Evolutionary conservation across 1,140 invertebrate genomes (phyloP), one percentile per base, ranked within the genome.

Genomic region (Drosophila oshimai): DNA sequence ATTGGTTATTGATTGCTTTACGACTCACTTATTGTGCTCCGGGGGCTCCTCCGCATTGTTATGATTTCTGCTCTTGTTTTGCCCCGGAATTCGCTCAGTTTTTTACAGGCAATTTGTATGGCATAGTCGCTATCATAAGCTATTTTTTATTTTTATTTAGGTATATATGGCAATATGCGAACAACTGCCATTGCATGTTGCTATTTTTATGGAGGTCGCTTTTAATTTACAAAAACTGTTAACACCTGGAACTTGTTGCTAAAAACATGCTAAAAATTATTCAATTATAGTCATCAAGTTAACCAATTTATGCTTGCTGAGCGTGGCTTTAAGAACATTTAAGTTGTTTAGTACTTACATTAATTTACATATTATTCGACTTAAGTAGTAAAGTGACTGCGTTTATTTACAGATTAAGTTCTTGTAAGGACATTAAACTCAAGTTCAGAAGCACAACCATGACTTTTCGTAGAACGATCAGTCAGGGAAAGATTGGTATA

Each of bases 1-100:
- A 58, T 62, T 60, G 36, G 46, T 68, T 77, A 73, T 83, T 58
- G 60, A 83, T 61, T 57, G 53, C 50, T 60, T 64, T 80, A 72
- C 62, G 46, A 33, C 55, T 64, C 28, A 73, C 47, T 73, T 73
- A 68, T 47, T 72, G 41, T 72, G 17, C 13, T 29, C n/a, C n/a
- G 26, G n/a, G 13, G 39, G 58, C 15, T n/a, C n/a, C 39, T 42
- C 20, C 37, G 49, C 28, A 64, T 65, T 67, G 60, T 65, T 64
- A 36, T 47, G 60, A 65, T 65, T 62, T 54, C 26, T 73, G 68
- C 68, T 73, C 68, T 73, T 54, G 55, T 72, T 72, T 28, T 41
- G 26, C 36, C 34, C 34, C 74, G 46, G 34, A 53, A 39, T 75
- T 69, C 37, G 31, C 70, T 61, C 20, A 13, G 41, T 22, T 24